Evolutionary conservation across 2,797 vertebrate genomes (phyloP).

Genomic region (Clarias platycephalus): DNA sequence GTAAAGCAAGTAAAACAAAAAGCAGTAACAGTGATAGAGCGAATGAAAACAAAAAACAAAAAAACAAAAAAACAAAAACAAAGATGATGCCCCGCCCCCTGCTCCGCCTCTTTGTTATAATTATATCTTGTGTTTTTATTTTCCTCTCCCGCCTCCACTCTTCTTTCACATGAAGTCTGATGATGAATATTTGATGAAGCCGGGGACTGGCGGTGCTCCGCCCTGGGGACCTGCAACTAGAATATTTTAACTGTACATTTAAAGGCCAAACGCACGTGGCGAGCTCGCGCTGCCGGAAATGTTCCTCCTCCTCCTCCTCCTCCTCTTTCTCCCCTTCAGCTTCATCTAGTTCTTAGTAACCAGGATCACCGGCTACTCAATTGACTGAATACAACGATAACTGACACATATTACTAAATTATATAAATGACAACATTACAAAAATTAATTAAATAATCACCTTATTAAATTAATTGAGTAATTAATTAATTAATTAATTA

Average conservation of each 20-base stretch:
- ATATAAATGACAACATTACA: no score
- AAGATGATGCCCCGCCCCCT: neutral
- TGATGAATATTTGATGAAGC: conserved; percentile 99
- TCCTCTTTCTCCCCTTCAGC: neutral
- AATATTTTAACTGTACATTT: conserved; percentile 99
- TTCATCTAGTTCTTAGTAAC: neutral
- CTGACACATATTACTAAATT: no score
- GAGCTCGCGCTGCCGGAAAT: conserved; percentile 14
- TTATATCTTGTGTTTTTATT: conserved; percentile 72
- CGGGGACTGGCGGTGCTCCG: conserved; percentile 91
- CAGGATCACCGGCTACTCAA: neutral
- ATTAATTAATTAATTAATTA: no score
- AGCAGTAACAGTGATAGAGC: neutral
- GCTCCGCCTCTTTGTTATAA: conserved; percentile 77
- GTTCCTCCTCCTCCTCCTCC: no score
- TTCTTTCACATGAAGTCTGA: conserved; percentile 93
- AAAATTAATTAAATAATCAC: no score
- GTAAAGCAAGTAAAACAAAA: neutral
- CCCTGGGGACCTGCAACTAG: conserved; percentile 88
- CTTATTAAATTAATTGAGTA: no score
- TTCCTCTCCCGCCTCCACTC: conserved; percentile 71
- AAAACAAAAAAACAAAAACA: no score
- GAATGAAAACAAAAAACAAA: neutral
- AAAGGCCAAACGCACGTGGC: conserved; percentile 76
- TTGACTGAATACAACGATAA: neutral